These are phyloP conservation scores for Sapajus apella DNA, from an alignment of 2,113 vertebrate genomes.

Conservation along the genomic window DNA sequence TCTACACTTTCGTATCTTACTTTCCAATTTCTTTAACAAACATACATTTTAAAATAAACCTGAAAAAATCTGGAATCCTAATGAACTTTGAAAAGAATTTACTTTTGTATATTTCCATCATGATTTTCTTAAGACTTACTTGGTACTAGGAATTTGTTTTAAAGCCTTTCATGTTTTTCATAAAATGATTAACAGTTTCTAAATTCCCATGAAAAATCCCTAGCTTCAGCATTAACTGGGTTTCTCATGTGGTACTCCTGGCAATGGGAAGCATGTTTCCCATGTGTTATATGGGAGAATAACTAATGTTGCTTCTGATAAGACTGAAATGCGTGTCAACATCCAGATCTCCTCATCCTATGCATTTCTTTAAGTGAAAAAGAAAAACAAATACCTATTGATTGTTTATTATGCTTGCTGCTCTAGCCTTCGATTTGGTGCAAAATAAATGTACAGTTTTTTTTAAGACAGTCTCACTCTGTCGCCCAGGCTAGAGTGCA, in stretches of 20 bases:
- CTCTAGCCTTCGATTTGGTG: background rate
- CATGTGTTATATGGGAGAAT: background rate
- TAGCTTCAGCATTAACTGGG: background rate
- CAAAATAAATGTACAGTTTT: background rate
- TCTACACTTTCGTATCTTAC: background rate
- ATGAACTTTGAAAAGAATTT: background rate
- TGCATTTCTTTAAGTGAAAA: background rate
- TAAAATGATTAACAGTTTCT: background rate
- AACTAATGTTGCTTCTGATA: background rate
- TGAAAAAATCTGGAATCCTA: background rate
- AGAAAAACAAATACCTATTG: background rate
- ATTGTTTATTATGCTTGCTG: background rate
- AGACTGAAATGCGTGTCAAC: background rate
- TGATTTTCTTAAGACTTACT: background rate
- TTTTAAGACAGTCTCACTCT: too few species aligned
- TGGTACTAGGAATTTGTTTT: background rate
- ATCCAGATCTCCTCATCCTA: background rate
- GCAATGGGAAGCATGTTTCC: background rate
- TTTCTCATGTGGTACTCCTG: background rate
- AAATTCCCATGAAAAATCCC: background rate
- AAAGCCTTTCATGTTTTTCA: background rate
- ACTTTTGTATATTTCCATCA: background rate
- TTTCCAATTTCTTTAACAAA: background rate
- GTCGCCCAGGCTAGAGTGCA: too few species aligned
- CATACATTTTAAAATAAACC: background rate